Base-by-base conservation (phyloP, 92 coral and sea anemone species). In the Zoanthus gigantus region DNA sequence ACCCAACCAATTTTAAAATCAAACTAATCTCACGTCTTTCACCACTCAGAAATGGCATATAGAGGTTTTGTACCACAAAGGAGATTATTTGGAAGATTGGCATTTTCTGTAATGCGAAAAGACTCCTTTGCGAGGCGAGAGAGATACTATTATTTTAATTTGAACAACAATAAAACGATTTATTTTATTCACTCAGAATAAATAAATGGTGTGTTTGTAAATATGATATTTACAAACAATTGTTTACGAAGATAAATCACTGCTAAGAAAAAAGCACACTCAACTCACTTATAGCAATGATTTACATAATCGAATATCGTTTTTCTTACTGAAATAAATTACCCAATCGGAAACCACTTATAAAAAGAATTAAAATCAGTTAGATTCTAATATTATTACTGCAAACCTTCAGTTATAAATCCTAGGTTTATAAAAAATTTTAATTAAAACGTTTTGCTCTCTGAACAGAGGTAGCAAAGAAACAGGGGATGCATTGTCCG, bases 41-140 rank as follows among this genome's bases (percentile, higher is more conserved):
- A 50, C 71, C 34, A 79, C 84, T 57, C 71, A 79, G 53, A 79
- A 79, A 50, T 79, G 71, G 84, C 71, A 79, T 50, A 57, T 79
- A 79, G 71, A 79, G 84, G 69, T 79, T 79, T 79, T 79, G 69
- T 57, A 50, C 84, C 84, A 79, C 84, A 79, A 79, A 78, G 83
- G 83, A 78, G 83, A 78, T 3, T 78, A 78, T 78, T 78, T 78
- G 12, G 17, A 48, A 48, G 52, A 74, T 74, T 66, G 72, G 72
- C 30, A 6, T 66, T 16, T 66, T 66, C 18, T 66, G 72, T 66
- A 16, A 66, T 16, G 72, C 72, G 72, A 66, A 66, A 66, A 66
- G 72, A 66, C 72, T 66, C 18, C 72, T 66, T 66, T 66, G 72
- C 17, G 72, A 66, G 72, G 72, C 72, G 32, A 66, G 72, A 66